Percentiles rank a stretch among this genome's conserved stretches.
Conservation (phyloP, 2,797 vertebrate species). For the Acrossocheilus wenchowensis region DNA sequence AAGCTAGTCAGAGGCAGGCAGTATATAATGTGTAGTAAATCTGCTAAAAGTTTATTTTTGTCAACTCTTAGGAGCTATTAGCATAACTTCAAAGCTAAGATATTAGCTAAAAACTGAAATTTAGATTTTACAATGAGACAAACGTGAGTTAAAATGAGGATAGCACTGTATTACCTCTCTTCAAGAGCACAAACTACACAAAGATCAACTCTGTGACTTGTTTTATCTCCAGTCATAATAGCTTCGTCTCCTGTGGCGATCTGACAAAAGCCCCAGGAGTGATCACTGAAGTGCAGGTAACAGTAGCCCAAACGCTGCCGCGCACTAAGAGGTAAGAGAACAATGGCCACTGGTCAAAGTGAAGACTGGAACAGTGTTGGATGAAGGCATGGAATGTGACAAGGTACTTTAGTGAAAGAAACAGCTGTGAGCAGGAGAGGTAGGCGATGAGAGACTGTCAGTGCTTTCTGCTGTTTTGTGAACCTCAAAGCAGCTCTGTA, state of each 20-base stretch:
- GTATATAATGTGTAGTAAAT: neutral
- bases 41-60: neutral
- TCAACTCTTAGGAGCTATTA: neutral
- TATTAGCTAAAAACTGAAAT: neutral
- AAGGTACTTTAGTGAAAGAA: conserved; percentile 28
- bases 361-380: conserved; percentile 18
- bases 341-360: neutral
- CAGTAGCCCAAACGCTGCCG: conserved; percentile 9
- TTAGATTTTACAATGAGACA: neutral
- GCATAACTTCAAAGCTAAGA: neutral
- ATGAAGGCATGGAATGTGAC: conserved; percentile 21
- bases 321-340: conserved; percentile 18
- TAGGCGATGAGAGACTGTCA: conserved; percentile 10
- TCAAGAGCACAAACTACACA: neutral
- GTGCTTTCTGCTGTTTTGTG: neutral
- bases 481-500: neutral
- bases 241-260: conserved; percentile 14
- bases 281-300: conserved; percentile 45
- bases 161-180: no score
- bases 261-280: conserved; percentile 32
- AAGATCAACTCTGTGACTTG: neutral
- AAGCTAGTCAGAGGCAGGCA: neutral
- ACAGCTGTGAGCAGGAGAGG: conserved; percentile 11
- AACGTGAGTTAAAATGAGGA: no score
- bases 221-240: conserved; percentile 8